Base-by-base conservation (phyloP, 2,888 invertebrate species). In the Epirrita christyi region DNA sequence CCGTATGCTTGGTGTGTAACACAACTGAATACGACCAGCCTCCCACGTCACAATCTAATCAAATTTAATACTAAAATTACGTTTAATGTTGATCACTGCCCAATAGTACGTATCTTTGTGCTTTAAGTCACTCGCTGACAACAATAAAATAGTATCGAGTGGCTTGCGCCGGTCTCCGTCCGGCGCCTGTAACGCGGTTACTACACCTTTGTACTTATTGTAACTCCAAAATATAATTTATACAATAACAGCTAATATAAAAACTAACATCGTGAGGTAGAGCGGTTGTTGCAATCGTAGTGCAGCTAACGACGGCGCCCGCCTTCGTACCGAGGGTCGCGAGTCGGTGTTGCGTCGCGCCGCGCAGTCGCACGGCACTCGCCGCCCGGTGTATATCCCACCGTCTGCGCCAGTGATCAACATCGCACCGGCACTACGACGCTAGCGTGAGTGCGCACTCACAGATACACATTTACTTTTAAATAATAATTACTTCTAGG, bases 51-150 rank as follows among this genome's bases (percentile, higher is more conserved):
- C 85, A 72, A 85, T 82, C 88, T 89, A 89, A 87, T 86, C 86
- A 85, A 88, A 86, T 86, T 88, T 90, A 87, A 85, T 83, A 83
- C 90, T 91, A 89, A 86, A 81, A 83, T 91, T 90, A 90, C 88
- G 85, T 84, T 88, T 83, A 89, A 91, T 92, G 91, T 92, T 92
- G 91, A 92, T 92, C 91, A 92, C 91, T 91, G 91, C 91, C 91
- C 90, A 89, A 86, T 87, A 86, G 90, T 92, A 91, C 90, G 91
- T 91, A 91, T 91, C 81, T 91, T 91, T 91, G 90, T 90, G 91
- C 91, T 88, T 82, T 82, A 80, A 85, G 85, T 89, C 89, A 84
- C 85, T 85, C 86, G 85, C 84, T 85, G 85, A 86, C 89, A 89
- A 90, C 89, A 86, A 87, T 82, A 83, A n/a, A 78, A 84, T 83